Percentiles rank a stretch among this genome's conserved stretches.
These are phyloP conservation scores for Tridacna crocea DNA, from an alignment of 2,888 invertebrate species.

Conservation along the genomic window DNA sequence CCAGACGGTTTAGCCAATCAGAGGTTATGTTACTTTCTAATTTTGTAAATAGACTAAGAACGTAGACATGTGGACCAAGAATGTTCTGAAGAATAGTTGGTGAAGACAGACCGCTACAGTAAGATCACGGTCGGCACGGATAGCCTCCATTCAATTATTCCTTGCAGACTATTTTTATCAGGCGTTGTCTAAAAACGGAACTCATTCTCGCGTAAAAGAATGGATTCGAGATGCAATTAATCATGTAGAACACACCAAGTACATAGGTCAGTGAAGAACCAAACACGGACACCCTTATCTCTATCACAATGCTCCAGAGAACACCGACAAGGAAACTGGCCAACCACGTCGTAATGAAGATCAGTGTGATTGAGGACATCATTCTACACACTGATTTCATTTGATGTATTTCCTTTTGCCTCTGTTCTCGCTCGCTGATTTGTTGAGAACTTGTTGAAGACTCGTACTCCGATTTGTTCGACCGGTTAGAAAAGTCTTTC, in stretches of 20 bases:
- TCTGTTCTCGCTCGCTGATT: not conserved
- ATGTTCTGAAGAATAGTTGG: no score
- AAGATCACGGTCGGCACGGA: no score
- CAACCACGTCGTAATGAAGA: not conserved
- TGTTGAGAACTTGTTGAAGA: not conserved
- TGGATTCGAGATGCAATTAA: slow-evolving; percentile 3
- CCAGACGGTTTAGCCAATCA: no score
- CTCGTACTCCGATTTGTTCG: not conserved
- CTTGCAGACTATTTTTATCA: not conserved
- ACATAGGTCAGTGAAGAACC: not conserved
- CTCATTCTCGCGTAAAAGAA: slow-evolving; percentile 1
- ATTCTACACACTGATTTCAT: not conserved
- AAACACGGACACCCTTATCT: not conserved
- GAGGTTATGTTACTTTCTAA: no score
- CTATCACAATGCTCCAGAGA: not conserved
- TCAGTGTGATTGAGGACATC: not conserved
- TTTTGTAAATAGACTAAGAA: no score
- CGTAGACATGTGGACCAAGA: no score
- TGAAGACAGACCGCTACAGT: no score
- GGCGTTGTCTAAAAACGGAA: not conserved
- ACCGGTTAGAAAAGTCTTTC: not conserved
- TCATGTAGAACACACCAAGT: not conserved
- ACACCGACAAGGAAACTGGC: not conserved
- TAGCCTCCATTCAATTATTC: not conserved
- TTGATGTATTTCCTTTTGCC: not conserved